These are phyloP conservation scores for Patella depressa DNA, from an alignment of 2,888 invertebrate genomes.

Conservation along the genomic window DNA sequence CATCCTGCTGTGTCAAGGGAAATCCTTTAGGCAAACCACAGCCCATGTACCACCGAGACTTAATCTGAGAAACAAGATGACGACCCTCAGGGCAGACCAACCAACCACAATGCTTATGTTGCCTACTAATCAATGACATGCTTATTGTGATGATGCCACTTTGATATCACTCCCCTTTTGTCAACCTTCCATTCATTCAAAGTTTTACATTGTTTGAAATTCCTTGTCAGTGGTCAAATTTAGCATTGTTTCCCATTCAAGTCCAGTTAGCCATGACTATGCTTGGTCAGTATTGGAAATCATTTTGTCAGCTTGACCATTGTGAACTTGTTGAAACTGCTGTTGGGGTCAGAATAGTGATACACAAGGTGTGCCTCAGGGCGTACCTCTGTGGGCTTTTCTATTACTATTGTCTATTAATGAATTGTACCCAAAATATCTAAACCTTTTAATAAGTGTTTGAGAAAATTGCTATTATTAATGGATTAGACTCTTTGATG, in stretches of 20 bases:
- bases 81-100: not conserved
- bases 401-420: constrained; percentile 17
- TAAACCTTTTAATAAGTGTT: not conserved
- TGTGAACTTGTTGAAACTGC: constrained; percentile 10
- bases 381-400: constrained; percentile 12
- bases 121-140: constrained; percentile 8
- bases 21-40: too few relatives aligned
- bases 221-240: constrained; percentile 7
- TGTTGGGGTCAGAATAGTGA: constrained; percentile 5
- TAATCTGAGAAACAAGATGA: not conserved
- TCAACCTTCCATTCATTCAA: not conserved
- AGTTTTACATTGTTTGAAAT: not conserved
- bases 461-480: not conserved
- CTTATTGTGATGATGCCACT: constrained; percentile 5
- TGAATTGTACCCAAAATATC: constrained; percentile 4
- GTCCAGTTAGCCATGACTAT: not conserved
- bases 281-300: not conserved
- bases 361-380: constrained; percentile 18
- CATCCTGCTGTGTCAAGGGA: not conserved
- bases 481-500: not conserved
- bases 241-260: not conserved
- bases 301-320: constrained; percentile 5
- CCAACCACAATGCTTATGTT: not conserved
- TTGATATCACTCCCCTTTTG: not conserved
- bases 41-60: not conserved